Evolutionary conservation across 2,888 invertebrate genomes (phyloP), one percentile per base, ranked within the genome.

Genomic region (Neocrepidodera transversa): DNA sequence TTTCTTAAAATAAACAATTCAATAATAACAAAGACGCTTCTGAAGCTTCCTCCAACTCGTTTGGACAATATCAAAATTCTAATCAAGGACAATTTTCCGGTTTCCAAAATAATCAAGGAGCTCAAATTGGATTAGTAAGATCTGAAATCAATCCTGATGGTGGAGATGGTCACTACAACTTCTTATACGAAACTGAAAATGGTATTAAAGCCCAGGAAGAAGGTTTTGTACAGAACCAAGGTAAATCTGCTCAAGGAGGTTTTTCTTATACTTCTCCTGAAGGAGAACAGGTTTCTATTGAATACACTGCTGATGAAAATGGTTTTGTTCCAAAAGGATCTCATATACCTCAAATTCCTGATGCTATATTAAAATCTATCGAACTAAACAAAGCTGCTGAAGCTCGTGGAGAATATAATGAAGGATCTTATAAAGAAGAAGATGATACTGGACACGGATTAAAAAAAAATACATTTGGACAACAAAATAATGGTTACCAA

Each of bases 321-420:
- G 85, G 85, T n/a, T 85, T 83, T 78, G 79, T 80, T 30, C 80
- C 85, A 0, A 75, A 80, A 59, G 85, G 85, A 61, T 72, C 85
- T 26, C 85, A 85, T 14, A 84, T 84, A 0, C 82, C 85, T 0
- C 84, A 85, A 1, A 85, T 85, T 16, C 85, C 85, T 1, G 84
- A 82, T 57, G 84, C 81, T 14, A 85, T 85, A 65, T 77, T 82
- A 35, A 80, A 81, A 53, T 65, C 69, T 13, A 60, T 73, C 18
- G 68, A 71, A 55, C 58, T 65, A 11, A 71, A 71, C 58, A 62
- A 67, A 17, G 70, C 61, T 17, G 59, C 61, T 7, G 65, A 61
- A 42, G 68, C 68, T 20, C 66, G 69, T 28, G 70, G 71, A 6
- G 68, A 65, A 17, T 63, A 63, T 17, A 62, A 63, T 10, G 63